Evolutionary conservation across 2,113 vertebrate genomes (phyloP), one percentile per base, ranked within the genome.

Genomic region (Sturnira hondurensis): DNA sequence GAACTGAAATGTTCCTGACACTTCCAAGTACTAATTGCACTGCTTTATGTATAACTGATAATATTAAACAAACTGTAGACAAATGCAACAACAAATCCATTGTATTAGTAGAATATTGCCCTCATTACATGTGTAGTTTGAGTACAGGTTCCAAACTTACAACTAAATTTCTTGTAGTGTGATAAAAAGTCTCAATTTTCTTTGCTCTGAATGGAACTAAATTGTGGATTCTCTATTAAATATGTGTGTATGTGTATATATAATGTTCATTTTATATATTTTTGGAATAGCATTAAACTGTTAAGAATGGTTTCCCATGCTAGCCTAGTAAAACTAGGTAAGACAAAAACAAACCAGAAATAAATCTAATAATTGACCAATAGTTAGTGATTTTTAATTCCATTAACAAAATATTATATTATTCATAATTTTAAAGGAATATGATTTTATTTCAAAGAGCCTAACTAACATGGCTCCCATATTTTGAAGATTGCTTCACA

Each of bases 1-100:
- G 96, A 99, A 99, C 97, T 99, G 97, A 97, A 98, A 94, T 94
- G 93, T 97, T 98, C 97, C 98, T 89, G 97, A 98, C 98, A 98
- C 98, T 97, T 98, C 98, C 98, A 98, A 98, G 98, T 98, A 98
- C 98, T 98, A 99, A 98, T 99, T 99, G 98, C 98, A 99, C 99
- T 99, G 98, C 98, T 97, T 98, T 99, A 99, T 99, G 99, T 99
- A 99, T 99, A 99, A 98, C 98, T 99, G 98, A 99, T 99, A 98
- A 99, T 99, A 99, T 98, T 98, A 98, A 98, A 86, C 22, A 61
- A 76, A 68, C 15, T 68, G 36, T 22, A 70, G 52, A 99, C 97
- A 98, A 99, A 98, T 98, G 98, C 98, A 98, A 97, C 97, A 98
- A 97, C 98, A 98, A 98, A 97, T 94, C 96, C 65, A 97, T 98